Evolutionary conservation across 2,888 invertebrate species (phyloP), one percentile per base, ranked within the genome.

Genomic region (Amorpha juglandis): DNA sequence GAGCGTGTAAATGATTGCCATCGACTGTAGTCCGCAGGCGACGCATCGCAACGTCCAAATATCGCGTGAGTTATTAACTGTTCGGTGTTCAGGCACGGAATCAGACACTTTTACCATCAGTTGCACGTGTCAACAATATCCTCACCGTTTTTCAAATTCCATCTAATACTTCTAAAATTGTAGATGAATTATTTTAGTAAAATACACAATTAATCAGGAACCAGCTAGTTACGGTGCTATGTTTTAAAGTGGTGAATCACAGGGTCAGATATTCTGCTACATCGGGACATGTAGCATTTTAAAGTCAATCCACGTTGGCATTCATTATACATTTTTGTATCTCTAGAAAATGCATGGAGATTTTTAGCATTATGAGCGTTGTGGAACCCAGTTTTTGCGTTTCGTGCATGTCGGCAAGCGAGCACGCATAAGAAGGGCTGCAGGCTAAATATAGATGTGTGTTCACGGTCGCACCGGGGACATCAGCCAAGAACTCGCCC

Each of bases 381-480:
- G 67, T 65, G 69, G 72, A 66, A 67, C 62, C 67, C 68, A 69
- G 73, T 69, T 66, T 71, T 55, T 63, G 51, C 62, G 55, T 63
- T 67, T n/a, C 35, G 16, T 63, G 45, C 47, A 65, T 62, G 53
- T 45, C 50, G 47, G 63, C 33, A 55, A 47, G 62, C 62, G 53
- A 48, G 38, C 63, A 64, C 52, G 63, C 52, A 63, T 73, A 68
- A 68, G 75, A 79, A 82, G 83, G 83, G 82, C 77, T 81, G 77
- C 76, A 69, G 68, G 68, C 87, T 92, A 92, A 86, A 89, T 87
- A 84, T 92, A 92, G 86, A 76, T 63, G 66, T 76, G 78, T 78
- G 79, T 82, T 88, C 90, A 91, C 87, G 91, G 91, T 87, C 89
- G 84, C 68, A 67, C 67, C 77, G 76, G 78, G 74, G 84, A 86